A percentile compares a stretch with the other conserved stretches of the same genome.
These are phyloP conservation scores for Willowsia nigromaculata DNA, from an alignment of 2,888 invertebrate species.

Conservation along the genomic window DNA sequence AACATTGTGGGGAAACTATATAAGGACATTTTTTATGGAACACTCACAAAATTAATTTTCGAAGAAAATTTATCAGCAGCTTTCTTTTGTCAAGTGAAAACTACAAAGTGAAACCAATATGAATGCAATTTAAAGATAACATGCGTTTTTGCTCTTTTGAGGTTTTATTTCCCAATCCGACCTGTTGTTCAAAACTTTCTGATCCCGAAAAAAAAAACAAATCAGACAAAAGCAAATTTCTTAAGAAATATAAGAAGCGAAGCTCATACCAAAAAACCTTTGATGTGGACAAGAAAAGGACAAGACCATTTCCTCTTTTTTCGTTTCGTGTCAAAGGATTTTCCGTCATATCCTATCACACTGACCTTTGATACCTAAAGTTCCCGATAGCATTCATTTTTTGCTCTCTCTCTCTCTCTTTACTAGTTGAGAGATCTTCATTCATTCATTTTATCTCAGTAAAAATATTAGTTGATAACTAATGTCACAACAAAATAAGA, in stretches of 20 bases:
- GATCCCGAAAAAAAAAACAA: not conserved
- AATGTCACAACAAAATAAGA: conserved; percentile 50
- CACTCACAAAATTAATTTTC: too few relatives aligned
- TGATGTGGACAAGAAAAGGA: not conserved
- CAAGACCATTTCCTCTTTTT: not conserved
- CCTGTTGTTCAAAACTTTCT: too few relatives aligned
- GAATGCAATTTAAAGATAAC: too few relatives aligned
- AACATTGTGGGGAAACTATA: too few relatives aligned
- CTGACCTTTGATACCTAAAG: conserved; percentile 29
- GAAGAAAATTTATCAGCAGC: too few relatives aligned
- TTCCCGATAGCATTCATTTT: not conserved
- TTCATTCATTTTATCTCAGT: conserved; percentile 51
- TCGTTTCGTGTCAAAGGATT: not conserved
- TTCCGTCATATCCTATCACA: not conserved
- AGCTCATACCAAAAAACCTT: not conserved
- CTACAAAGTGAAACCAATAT: too few relatives aligned
- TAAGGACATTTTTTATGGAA: too few relatives aligned
- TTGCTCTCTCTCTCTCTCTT: not conserved
- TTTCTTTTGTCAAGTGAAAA: too few relatives aligned
- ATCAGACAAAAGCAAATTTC: not conserved
- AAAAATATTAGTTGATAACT: conserved; percentile 56
- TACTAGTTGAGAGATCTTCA: not conserved
- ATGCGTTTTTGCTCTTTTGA: too few relatives aligned
- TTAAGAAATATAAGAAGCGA: not conserved
- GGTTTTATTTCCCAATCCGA: too few relatives aligned